Percentiles rank a stretch among this genome's conserved stretches.
Conservation (phyloP, 2,888 invertebrate genomes). For the Stictocephala bisonia region DNA sequence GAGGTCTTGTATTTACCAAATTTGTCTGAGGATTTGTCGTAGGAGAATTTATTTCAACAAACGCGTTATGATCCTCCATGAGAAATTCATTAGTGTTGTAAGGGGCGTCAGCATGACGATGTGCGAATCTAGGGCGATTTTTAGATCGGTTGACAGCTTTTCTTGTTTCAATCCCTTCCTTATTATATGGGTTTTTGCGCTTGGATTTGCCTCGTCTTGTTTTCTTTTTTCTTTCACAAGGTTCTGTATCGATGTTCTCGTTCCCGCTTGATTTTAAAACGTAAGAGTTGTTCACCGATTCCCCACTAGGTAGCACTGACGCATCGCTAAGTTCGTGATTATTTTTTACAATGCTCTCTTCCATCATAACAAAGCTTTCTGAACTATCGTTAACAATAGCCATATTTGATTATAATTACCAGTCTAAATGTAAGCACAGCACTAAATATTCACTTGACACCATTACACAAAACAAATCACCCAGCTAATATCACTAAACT, state of each 20-base stretch:
- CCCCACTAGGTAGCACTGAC: constrained; percentile 63
- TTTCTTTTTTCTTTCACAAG: constrained; percentile 71
- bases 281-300: constrained; percentile 60
- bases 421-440: neutral
- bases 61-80: constrained; percentile 91
- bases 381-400: constrained; percentile 27
- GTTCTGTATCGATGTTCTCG: constrained; percentile 57
- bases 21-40: constrained; percentile 57
- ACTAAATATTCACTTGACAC: constrained; percentile 13
- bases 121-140: constrained; percentile 62
- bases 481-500: neutral
- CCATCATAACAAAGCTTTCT: constrained; percentile 43
- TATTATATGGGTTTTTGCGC: constrained; percentile 76
- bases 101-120: constrained; percentile 79
- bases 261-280: constrained; percentile 47
- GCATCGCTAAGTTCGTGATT: constrained; percentile 53
- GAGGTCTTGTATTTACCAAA: constrained; percentile 38
- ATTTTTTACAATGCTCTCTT: constrained; percentile 58
- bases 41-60: constrained; percentile 65
- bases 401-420: constrained; percentile 4
- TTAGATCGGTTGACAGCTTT: constrained; percentile 67
- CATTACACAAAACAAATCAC: neutral
- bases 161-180: constrained; percentile 67
- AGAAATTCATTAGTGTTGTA: constrained; percentile 97
- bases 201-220: constrained; percentile 80